Percentiles rank a stretch among this genome's conserved stretches.
phyloP scores from a whole-genome alignment of 2,113 vertebrate species.

The Campylomormyrus tamandua region DNA sequence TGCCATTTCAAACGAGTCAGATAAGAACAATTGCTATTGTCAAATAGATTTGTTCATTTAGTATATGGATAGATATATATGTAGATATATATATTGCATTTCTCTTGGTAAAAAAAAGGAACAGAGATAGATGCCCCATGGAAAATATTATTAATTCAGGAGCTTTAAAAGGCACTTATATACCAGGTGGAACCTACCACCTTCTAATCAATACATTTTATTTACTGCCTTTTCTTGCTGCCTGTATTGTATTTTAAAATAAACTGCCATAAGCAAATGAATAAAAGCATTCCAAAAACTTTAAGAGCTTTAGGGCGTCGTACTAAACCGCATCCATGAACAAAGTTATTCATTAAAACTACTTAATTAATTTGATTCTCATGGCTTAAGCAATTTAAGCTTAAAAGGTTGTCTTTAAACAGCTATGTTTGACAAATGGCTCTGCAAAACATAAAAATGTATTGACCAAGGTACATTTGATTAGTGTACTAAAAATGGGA shows the following conservation, averaged over 20 bases:
- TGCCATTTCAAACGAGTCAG: background rate
- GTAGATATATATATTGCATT: background rate
- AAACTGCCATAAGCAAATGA: background rate
- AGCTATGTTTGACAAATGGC: conserved; percentile 54
- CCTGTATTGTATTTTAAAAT: conserved; percentile 2
- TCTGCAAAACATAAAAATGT: conserved; percentile 54
- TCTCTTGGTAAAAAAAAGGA: background rate
- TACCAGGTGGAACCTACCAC: background rate
- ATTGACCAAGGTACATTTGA: conserved; percentile 52
- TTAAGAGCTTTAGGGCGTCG: background rate
- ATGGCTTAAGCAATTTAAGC: conserved; percentile 20
- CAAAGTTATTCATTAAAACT: conserved; percentile 22
- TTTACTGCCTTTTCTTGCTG: background rate
- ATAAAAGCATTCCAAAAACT: background rate
- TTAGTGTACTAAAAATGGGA: conserved; percentile 44
- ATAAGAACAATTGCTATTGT: background rate
- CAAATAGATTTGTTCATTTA: background rate
- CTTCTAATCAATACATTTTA: conserved; percentile 10
- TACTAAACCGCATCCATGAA: background rate
- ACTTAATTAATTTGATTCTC: conserved; percentile 15
- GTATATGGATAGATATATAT: background rate
- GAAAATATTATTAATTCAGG: background rate
- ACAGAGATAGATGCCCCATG: background rate
- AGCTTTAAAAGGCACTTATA: background rate
- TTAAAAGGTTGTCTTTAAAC: conserved; percentile 45